Base-by-base conservation (phyloP, 2,797 vertebrate genomes). In the Paramormyrops hopkinsi region DNA sequence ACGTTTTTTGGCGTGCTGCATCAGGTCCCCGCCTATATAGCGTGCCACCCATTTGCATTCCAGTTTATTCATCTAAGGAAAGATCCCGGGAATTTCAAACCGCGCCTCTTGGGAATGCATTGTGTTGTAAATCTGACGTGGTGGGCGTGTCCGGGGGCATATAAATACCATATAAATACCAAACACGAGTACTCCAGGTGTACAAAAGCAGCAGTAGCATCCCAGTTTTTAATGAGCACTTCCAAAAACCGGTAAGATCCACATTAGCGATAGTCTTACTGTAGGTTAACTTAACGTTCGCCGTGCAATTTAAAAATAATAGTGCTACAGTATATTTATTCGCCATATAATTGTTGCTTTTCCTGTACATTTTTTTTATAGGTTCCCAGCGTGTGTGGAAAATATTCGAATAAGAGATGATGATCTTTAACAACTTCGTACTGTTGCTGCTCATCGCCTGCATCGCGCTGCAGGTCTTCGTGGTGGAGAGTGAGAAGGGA, bases 391-490 rank as follows among this genome's bases (percentile, higher is more conserved):
- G 65, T 29, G 46, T 85, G 82, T 85, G 82, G 82, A 29, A 37
- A 46, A 25, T 48, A 76, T 62, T 9, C 50, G 19, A 22, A 17
- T 65, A 88, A 53, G 86, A 89, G 3, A 96, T 95, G 95, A 19
- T 90, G 54, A 51, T 92, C 50, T 87, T 92, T 50, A 92, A 90
- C 88, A 92, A 89, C 25, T 88, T 96, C 79, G 92, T 93, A 22
- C 89, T 95, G 46, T 90, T 96, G 87, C 41, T 97, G 91, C 90
- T 95, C 86, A 50, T 98, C 37, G 91, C 87, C 79, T 91, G 92
- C 94, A 46, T 94, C 91, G 89, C 92, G 2, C 95, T 93, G 53
- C 90, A 94, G 50, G 89, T 97, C 56, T 89, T 94, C 46, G 89
- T 90, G 19, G 90, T 91, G 69, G 94, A 92, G 12, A 93, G 93